phyloP scores from a whole-genome alignment of 1,140 invertebrate genomes.

The Lordiphosa collinella region DNA sequence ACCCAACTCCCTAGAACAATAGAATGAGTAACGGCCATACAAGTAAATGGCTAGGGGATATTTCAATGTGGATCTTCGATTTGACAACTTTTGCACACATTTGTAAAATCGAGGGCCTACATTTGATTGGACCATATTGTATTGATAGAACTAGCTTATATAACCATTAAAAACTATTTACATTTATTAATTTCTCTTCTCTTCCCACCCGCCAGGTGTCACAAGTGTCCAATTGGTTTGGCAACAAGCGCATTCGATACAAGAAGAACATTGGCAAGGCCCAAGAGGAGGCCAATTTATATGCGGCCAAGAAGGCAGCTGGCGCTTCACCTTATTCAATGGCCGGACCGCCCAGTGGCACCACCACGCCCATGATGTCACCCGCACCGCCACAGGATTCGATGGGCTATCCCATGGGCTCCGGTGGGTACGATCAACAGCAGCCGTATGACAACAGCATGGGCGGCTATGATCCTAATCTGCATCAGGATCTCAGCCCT shows the following conservation, averaged over 20 bases:
- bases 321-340: constrained; percentile 96
- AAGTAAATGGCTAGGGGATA: no score
- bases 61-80: no score
- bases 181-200: no score
- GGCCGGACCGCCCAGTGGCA: constrained; percentile 90
- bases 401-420: constrained; percentile 93
- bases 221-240: constrained; percentile 99
- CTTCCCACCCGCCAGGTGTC: constrained; percentile 53
- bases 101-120: no score
- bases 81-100: no score
- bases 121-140: no score
- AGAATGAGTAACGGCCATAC: no score
- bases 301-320: constrained; percentile 99
- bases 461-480: constrained; percentile 91
- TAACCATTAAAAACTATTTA: no score
- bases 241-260: constrained; percentile 99
- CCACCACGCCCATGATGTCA: constrained; percentile 95
- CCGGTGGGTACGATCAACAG: constrained; percentile 91
- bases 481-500: constrained; percentile 89
- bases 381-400: constrained; percentile 93
- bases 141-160: no score
- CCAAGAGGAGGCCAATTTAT: constrained; percentile 99
- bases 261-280: constrained; percentile 99
- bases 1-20: no score
- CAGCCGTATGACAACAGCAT: constrained; percentile 92